Percentiles rank a stretch among this genome's conserved stretches.
Conservation (phyloP, 2,888 invertebrate species). For the Mimas tiliae region DNA sequence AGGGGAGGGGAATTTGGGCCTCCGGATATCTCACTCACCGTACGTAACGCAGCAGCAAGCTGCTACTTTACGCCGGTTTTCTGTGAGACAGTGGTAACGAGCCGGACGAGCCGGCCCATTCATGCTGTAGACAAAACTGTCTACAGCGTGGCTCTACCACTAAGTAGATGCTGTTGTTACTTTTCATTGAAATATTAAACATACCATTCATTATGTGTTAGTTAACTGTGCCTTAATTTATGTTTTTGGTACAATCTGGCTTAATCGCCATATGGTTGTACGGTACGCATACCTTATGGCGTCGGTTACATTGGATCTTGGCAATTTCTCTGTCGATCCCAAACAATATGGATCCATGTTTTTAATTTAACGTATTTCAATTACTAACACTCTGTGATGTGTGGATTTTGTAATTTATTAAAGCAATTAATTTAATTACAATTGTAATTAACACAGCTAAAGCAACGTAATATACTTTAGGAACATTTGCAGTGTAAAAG, state of each 20-base stretch:
- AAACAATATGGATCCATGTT: conserved; percentile 55
- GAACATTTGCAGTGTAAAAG: background rate
- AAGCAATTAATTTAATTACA: background rate
- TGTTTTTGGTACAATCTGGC: conserved; percentile 60
- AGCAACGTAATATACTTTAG: background rate
- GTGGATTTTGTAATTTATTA: no score
- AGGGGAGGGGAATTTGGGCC: no score
- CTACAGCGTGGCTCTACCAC: no score
- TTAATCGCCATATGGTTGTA: conserved; percentile 63
- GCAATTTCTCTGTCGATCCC: conserved; percentile 73
- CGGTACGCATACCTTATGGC: conserved; percentile 67
- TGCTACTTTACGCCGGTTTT: no score
- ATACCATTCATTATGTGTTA: background rate
- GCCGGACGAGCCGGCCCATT: no score
- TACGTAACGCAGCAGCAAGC: no score
- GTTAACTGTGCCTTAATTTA: conserved; percentile 25
- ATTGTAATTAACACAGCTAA: background rate
- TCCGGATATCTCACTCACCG: no score
- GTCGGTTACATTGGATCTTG: conserved; percentile 31
- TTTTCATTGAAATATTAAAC: no score
- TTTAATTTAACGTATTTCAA: background rate
- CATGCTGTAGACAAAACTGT: no score
- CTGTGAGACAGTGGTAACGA: no score
- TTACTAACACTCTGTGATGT: no score
- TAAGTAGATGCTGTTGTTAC: no score